Conservation (phyloP, 2,888 invertebrate genomes). For the Ophion ellenae region DNA sequence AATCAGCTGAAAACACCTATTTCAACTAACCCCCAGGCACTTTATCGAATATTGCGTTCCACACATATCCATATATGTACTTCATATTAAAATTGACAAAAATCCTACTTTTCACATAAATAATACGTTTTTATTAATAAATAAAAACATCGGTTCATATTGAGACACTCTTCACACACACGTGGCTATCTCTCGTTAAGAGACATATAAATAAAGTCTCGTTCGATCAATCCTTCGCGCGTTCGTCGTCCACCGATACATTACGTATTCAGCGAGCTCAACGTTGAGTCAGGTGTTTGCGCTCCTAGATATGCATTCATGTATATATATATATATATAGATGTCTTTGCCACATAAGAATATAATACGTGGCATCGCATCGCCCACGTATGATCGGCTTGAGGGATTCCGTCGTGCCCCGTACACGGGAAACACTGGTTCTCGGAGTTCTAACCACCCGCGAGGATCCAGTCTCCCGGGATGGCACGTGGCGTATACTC, state of each 20-base stretch:
- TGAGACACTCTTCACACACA: too few species aligned
- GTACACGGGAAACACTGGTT: conserved; percentile 34
- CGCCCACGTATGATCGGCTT: conserved; percentile 53
- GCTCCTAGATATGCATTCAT: conserved; percentile 41
- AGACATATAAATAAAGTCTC: not conserved
- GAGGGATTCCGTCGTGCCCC: conserved; percentile 42
- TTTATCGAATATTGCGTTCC: too few species aligned
- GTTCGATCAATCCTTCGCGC: conserved; percentile 11
- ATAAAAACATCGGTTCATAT: too few species aligned
- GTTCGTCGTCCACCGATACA: conserved; percentile 17
- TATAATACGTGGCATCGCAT: conserved; percentile 55
- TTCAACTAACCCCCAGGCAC: too few species aligned
- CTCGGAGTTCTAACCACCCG: conserved; percentile 59
- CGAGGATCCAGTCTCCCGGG: conserved; percentile 28
- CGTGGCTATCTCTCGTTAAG: too few species aligned
- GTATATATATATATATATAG: not conserved
- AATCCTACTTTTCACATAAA: too few species aligned
- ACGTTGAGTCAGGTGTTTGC: conserved; percentile 58
- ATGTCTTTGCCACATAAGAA: conserved; percentile 1
- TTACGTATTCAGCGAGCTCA: conserved; percentile 53
- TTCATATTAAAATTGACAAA: too few species aligned
- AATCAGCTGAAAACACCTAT: too few species aligned
- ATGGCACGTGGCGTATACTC: conserved; percentile 64
- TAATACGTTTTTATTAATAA: too few species aligned
- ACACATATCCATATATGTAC: too few species aligned